phyloP scores from a whole-genome alignment of 2,113 vertebrate genomes.

The Seriola rivoliana region DNA sequence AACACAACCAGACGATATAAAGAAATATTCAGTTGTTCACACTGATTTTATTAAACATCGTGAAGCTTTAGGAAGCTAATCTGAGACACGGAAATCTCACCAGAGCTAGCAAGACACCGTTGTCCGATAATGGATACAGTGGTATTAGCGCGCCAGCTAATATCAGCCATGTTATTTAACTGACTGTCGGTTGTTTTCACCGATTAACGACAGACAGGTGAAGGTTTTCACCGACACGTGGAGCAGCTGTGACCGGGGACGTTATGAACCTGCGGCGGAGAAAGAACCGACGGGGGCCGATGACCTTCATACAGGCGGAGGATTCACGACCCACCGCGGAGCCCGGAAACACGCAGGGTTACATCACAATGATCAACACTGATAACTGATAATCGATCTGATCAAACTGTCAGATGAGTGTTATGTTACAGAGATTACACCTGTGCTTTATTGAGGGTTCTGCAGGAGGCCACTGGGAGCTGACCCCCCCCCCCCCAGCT shows the following conservation, averaged over 20 bases:
- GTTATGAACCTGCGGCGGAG: neutral
- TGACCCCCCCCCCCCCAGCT: too few species aligned
- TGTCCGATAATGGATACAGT: slow-evolving; percentile 45
- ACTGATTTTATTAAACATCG: too few species aligned
- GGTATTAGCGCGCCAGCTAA: slow-evolving; percentile 32
- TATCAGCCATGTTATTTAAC: neutral
- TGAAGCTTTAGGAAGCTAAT: neutral
- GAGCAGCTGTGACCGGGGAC: neutral
- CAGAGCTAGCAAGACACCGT: too few species aligned
- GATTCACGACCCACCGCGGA: neutral
- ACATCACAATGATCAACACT: neutral
- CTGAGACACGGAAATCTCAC: too few species aligned
- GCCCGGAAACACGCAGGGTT: neutral
- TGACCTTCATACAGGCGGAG: slow-evolving; percentile 5
- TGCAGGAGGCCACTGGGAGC: too few species aligned
- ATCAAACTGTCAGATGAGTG: too few species aligned
- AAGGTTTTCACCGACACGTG: neutral
- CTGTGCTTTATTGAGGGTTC: too few species aligned
- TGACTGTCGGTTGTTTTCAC: neutral
- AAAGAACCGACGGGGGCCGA: neutral
- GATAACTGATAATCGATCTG: neutral
- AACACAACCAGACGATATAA: too few species aligned
- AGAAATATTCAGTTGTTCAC: too few species aligned
- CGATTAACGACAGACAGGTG: neutral
- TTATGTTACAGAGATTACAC: too few species aligned